Evolutionary conservation across 2,797 vertebrate genomes (phyloP).

Genomic region (Enteromius unitaeniatus): DNA sequence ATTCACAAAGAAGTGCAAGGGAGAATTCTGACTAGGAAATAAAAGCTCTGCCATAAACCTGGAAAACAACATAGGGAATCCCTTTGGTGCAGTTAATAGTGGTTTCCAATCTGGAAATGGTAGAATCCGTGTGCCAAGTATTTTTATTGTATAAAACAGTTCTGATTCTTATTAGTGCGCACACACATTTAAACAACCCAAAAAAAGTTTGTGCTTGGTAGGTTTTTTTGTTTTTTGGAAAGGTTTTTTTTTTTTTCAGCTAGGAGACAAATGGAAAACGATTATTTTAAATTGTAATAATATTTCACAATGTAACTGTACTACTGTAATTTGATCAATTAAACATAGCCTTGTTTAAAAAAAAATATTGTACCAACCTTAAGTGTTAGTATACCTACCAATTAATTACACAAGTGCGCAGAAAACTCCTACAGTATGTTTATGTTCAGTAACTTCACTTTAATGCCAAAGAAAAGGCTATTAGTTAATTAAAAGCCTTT

Average conservation of each 20-base stretch:
- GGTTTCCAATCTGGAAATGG: constrained; percentile 26
- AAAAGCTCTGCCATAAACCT: constrained; percentile 15
- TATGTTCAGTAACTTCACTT: neutral
- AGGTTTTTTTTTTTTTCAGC: neutral
- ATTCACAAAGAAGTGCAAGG: constrained; percentile 1
- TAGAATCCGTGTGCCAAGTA: neutral
- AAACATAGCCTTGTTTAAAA: neutral
- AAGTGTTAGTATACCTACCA: neutral
- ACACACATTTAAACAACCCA: neutral
- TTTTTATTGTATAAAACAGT: neutral
- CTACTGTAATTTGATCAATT: neutral
- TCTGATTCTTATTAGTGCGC: neutral
- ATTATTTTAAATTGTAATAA: neutral
- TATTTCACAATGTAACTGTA: neutral
- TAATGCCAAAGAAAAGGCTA: too few relatives aligned
- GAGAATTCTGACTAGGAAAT: constrained; percentile 10
- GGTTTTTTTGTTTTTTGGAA: neutral
- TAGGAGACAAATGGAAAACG: neutral
- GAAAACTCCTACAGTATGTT: neutral
- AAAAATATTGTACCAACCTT: neutral
- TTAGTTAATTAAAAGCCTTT: too few relatives aligned
- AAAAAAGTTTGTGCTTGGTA: neutral
- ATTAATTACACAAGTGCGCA: too few relatives aligned
- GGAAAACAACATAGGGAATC: constrained; percentile 1
- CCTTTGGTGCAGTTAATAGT: constrained; percentile 17